phyloP scores from a whole-genome alignment of 2,888 invertebrate genomes.

The Plagiodera versicolora region DNA sequence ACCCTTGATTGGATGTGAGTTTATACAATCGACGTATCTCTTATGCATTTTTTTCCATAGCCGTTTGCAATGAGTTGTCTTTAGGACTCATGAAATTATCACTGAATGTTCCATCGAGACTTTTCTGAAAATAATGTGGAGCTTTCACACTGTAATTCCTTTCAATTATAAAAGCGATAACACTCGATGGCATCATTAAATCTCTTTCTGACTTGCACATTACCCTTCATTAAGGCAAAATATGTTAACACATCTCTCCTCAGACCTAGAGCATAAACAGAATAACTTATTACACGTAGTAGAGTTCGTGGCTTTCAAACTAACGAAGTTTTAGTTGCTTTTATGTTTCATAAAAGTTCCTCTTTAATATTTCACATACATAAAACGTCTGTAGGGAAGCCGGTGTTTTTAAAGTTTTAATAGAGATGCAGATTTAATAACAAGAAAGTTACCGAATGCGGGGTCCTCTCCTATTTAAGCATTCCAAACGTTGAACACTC shows the following conservation, averaged over 20 bases:
- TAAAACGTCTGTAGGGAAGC: slow-evolving; percentile 27
- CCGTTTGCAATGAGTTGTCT: too few relatives aligned
- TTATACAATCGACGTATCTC: too few relatives aligned
- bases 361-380: slow-evolving; percentile 32
- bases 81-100: too few relatives aligned
- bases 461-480: slow-evolving; percentile 7
- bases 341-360: slow-evolving; percentile 31
- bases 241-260: slow-evolving; percentile 27
- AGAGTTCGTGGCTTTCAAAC: slow-evolving; percentile 28
- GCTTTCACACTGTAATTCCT: too few relatives aligned
- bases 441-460: slow-evolving; percentile 19
- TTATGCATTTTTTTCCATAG: too few relatives aligned
- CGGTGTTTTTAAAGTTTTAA: slow-evolving; percentile 29
- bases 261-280: slow-evolving; percentile 28
- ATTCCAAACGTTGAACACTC: slow-evolving; percentile 7
- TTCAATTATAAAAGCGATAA: too few relatives aligned
- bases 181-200: background rate
- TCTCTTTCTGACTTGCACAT: slow-evolving; percentile 1
- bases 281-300: slow-evolving; percentile 34
- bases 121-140: too few relatives aligned
- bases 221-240: slow-evolving; percentile 23
- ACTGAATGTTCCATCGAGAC: too few relatives aligned
- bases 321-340: slow-evolving; percentile 34
- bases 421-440: slow-evolving; percentile 32
- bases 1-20: too few relatives aligned